Percentiles rank a stretch among this genome's conserved stretches.
These are phyloP conservation scores for Hipparchia sbordonii DNA, from an alignment of 2,888 invertebrate genomes.

Conservation along the genomic window DNA sequence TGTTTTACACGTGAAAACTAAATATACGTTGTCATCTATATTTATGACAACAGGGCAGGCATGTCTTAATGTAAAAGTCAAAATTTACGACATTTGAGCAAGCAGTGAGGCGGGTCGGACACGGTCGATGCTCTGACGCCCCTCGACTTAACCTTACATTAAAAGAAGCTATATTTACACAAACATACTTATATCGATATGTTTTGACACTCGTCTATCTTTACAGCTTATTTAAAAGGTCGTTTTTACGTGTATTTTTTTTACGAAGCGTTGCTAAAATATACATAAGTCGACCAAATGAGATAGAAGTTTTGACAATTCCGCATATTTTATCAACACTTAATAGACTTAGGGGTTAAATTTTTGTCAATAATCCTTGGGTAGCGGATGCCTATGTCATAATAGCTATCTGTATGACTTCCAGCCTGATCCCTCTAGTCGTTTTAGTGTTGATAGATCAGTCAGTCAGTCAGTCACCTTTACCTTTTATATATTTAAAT, in stretches of 20 bases:
- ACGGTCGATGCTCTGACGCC: conserved; percentile 54
- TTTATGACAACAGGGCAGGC: background rate
- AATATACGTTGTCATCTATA: conserved; percentile 4
- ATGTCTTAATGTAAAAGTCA: conserved; percentile 18
- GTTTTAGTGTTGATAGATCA: too few species aligned
- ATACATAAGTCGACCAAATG: too few species aligned
- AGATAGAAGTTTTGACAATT: too few species aligned
- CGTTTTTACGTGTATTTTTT: background rate
- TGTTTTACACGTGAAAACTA: background rate
- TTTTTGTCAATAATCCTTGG: too few species aligned
- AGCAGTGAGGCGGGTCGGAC: conserved; percentile 52
- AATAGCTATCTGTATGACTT: too few species aligned
- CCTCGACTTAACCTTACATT: conserved; percentile 46
- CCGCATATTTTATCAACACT: too few species aligned
- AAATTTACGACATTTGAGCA: conserved; percentile 33
- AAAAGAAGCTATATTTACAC: conserved; percentile 28
- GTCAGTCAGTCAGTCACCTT: too few species aligned
- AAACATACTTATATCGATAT: conserved; percentile 9
- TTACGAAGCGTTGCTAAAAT: too few species aligned
- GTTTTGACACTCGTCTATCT: background rate
- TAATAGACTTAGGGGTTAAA: too few species aligned
- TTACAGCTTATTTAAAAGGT: background rate
- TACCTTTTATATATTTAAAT: too few species aligned
- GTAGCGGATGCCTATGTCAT: too few species aligned
- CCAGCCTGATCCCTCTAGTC: too few species aligned